Evolutionary conservation across 2,888 invertebrate species (phyloP), one percentile per base, ranked within the genome.

Genomic region (Tinea pellionella): DNA sequence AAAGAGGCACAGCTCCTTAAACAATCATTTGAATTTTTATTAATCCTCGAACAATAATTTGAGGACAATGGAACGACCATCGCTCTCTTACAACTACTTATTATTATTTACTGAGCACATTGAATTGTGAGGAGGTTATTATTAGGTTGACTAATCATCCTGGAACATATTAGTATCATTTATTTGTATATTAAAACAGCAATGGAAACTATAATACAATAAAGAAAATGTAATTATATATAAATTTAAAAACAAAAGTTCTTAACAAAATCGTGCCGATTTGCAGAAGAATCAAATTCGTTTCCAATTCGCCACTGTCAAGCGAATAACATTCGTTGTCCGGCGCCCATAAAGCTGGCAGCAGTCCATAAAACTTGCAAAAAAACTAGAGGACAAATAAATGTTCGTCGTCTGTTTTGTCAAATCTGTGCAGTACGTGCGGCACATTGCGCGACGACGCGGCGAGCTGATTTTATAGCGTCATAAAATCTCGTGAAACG

Each of bases 401-500:
- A 85, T 81, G 81, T 71, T 75, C 74, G 74, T 75, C 80, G 85
- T 84, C 81, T 84, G 84, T 86, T 86, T 85, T 86, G 86, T 86
- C 86, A 85, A 86, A 86, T 85, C 80, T 83, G 80, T 75, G 77
- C 78, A 69, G 76, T 78, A 85, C 84, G 83, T 85, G 83, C 71
- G 74, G 74, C 61, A 66, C 69, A 15, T n/a, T 58, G 24, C 47
- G 59, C 67, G 68, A 56, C 65, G 69, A 64, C 69, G 64, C 68
- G 71, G 71, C 72, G 78, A 77, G 78, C 84, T 80, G 83, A 85
- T 87, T 87, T 86, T 87, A 85, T 85, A 78, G 84, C 80, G 77
- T 75, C 77, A 84, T 87, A 87, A 87, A 86, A 86, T 85, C 82
- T 79, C 79, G 80, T 82, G 86, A 80, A 84, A 80, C 78, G 77